phyloP scores from a whole-genome alignment of 2,888 invertebrate species.

The Dolomedes plantarius region DNA sequence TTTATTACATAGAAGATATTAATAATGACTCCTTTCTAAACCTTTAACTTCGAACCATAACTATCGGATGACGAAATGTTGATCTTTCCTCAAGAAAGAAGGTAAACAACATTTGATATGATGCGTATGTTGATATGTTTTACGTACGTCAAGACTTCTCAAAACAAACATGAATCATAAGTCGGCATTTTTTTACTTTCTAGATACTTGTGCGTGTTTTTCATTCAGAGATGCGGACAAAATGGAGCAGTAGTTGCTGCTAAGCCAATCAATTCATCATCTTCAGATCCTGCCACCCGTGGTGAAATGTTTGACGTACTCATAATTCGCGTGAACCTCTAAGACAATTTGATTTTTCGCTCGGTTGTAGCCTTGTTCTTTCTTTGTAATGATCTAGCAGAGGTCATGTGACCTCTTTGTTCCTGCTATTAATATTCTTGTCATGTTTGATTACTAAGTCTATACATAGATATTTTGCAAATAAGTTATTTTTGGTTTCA shows the following conservation, averaged over 20 bases:
- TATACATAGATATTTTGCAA: background rate
- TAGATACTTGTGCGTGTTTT: too few relatives aligned
- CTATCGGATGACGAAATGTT: too few relatives aligned
- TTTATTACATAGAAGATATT: too few relatives aligned
- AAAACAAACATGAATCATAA: too few relatives aligned
- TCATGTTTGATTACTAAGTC: background rate
- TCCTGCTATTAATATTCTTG: background rate
- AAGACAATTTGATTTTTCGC: constrained; percentile 40
- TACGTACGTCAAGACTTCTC: too few relatives aligned
- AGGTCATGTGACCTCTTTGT: background rate
- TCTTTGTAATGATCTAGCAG: background rate
- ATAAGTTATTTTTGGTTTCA: too few relatives aligned
- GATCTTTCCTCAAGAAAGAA: too few relatives aligned
- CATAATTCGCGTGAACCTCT: constrained; percentile 39
- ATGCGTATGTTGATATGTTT: too few relatives aligned
- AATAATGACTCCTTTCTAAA: too few relatives aligned
- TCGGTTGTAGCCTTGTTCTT: background rate
- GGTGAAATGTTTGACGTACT: constrained; percentile 14
- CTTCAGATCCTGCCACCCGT: constrained; percentile 4
- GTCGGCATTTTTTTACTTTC: too few relatives aligned
- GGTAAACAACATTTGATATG: too few relatives aligned
- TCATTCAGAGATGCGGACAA: background rate
- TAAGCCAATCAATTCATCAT: constrained; percentile 19
- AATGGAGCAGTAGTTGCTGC: background rate
- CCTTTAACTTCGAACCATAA: too few relatives aligned